Base-by-base conservation (phyloP, 2,797 vertebrate species). In the Percopsis omiscomaycus region DNA sequence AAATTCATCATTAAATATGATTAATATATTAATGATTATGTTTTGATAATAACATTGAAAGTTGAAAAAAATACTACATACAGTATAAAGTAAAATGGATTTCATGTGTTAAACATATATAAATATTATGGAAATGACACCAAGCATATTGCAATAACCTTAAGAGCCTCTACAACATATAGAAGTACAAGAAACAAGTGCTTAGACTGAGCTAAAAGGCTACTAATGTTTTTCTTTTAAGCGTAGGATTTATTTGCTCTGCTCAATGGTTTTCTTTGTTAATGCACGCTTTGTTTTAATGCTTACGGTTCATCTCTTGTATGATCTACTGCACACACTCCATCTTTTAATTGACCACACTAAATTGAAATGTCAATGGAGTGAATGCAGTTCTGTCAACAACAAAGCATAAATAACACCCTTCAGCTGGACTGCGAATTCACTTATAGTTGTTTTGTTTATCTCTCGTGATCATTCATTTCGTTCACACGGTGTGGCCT, bases 251-350 rank as follows among this genome's bases (percentile, higher is more conserved):
- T 78, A 66, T 68, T 58, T 64, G 64, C 63, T 64, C 42, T 37
- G 72, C 55, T 68, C 61, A 65, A 66, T 47, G 52, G 37, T 59
- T 53, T 59, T 69, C 37, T 54, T 22, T 1, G 52, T 59, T 77
- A 69, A 79, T 77, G 73, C 69, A 78, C 12, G 16, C 68, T 71
- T 77, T 71, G 52, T 69, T 81, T 74, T 61, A 55, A 55, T 77
- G 64, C 74, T 73, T 64, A 68, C 55, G 69, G 62, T 76, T 37
- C n/a, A 68, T 68, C 45, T 15, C n/a, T 70, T 81, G 68, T 69
- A 82, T 69, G 52, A 63, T 61, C 66, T 64, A 68, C 83, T 80
- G 75, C 79, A 80, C 63, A 61, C 61, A 47, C 13, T 53, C 63
- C 22, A 60, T 67, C 68, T 74, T 58, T 74, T 42, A 42, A 42